A percentile compares a stretch with the other conserved stretches of the same genome.
phyloP scores from a whole-genome alignment of 2,888 invertebrate genomes.

The Heteromurus nitidus region DNA sequence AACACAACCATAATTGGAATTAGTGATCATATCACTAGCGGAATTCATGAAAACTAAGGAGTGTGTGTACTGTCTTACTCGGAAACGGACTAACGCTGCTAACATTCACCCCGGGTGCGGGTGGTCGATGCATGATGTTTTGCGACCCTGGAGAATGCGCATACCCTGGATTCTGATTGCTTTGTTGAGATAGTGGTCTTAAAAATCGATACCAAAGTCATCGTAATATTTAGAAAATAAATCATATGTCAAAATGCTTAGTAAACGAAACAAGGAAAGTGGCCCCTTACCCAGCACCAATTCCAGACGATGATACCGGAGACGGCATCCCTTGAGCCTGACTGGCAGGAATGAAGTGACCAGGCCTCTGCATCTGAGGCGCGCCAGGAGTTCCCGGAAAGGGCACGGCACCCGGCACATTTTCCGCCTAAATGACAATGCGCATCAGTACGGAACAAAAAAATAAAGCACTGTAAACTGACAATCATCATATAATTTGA shows the following conservation, averaged over 20 bases:
- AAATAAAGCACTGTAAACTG: no score
- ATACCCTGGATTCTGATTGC: conserved; percentile 52
- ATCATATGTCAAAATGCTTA: no score
- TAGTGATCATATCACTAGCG: no score
- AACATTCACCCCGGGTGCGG: conserved; percentile 54
- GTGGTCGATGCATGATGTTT: conserved; percentile 70
- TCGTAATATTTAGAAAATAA: no score
- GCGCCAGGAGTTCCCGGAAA: conserved; percentile 50
- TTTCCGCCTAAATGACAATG: conserved; percentile 54
- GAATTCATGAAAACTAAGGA: no score
- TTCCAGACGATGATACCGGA: conserved; percentile 38
- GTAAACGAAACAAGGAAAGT: no score
- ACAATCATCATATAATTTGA: no score
- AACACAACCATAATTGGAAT: no score
- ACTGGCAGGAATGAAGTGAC: conserved; percentile 59
- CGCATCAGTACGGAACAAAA: not conserved
- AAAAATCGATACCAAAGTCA: no score
- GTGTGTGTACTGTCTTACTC: conserved; percentile 56
- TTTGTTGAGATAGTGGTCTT: conserved; percentile 52
- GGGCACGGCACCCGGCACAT: conserved; percentile 51
- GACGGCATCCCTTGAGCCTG: conserved; percentile 59
- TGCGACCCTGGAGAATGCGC: conserved; percentile 70
- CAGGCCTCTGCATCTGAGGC: conserved; percentile 47
- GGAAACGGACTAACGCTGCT: conserved; percentile 60
- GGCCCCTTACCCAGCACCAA: conserved; percentile 51